A percentile compares a stretch with the other conserved stretches of the same genome.
These are phyloP conservation scores for Helleia helle DNA, from an alignment of 2,888 invertebrate species.

Conservation along the genomic window DNA sequence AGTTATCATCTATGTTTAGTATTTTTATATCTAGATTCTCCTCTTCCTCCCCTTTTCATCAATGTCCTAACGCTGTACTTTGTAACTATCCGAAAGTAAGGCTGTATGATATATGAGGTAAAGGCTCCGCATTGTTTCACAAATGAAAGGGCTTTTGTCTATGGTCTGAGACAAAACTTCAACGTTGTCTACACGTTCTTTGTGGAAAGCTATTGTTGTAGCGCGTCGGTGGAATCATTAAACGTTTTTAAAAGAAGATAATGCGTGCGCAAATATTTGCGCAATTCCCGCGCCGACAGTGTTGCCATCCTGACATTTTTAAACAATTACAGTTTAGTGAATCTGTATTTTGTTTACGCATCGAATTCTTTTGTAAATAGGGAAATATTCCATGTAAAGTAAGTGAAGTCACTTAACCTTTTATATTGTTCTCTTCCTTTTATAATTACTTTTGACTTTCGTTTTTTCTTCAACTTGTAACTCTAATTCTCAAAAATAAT, in stretches of 20 bases:
- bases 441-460: too few relatives aligned
- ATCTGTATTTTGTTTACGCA: background rate
- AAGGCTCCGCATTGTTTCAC: slow-evolving; percentile 58
- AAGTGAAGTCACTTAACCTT: too few relatives aligned
- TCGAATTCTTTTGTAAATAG: background rate
- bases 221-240: slow-evolving; percentile 55
- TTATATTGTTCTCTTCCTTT: too few relatives aligned
- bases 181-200: slow-evolving; percentile 63
- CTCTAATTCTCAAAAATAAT: too few relatives aligned
- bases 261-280: slow-evolving; percentile 52
- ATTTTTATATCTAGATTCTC: too few relatives aligned
- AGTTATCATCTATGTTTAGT: too few relatives aligned
- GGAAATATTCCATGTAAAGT: too few relatives aligned
- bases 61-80: slow-evolving; percentile 28
- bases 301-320: slow-evolving; percentile 20
- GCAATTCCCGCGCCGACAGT: slow-evolving; percentile 39
- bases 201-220: slow-evolving; percentile 58
- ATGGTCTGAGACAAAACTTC: slow-evolving; percentile 57
- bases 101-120: slow-evolving; percentile 69
- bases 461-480: too few relatives aligned
- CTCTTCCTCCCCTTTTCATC: too few relatives aligned
- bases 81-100: slow-evolving; percentile 72
- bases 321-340: background rate
- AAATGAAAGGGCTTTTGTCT: slow-evolving; percentile 69
- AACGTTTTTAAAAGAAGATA: slow-evolving; percentile 41